These are phyloP conservation scores for Knipowitschia caucasica DNA, from an alignment of 2,797 vertebrate species.

Conservation along the genomic window DNA sequence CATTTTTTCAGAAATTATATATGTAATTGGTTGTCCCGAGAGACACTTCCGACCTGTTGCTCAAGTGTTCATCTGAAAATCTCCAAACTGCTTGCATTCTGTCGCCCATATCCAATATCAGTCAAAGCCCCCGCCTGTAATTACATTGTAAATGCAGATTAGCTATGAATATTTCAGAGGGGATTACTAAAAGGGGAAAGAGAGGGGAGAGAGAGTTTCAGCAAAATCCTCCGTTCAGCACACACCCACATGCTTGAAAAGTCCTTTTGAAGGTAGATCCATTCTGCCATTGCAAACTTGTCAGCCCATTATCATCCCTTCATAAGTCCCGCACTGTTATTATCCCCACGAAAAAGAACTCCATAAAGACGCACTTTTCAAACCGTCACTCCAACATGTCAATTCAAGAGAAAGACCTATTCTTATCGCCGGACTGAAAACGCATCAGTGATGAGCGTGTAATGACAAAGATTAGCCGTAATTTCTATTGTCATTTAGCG, in stretches of 20 bases:
- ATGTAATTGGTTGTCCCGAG: too few species aligned
- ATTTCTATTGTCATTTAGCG: constrained; percentile 75
- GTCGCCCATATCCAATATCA: constrained; percentile 65
- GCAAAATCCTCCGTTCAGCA: constrained; percentile 60
- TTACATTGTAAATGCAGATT: constrained; percentile 78
- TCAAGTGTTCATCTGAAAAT: constrained; percentile 60
- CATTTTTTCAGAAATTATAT: too few species aligned
- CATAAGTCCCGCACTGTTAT: constrained; percentile 72
- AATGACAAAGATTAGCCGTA: constrained; percentile 76
- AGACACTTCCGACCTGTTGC: constrained; percentile 19
- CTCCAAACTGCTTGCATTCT: constrained; percentile 57
- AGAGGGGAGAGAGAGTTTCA: constrained; percentile 40
- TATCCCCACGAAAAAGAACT: constrained; percentile 60
- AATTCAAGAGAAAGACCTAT: constrained; percentile 48
- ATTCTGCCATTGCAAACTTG: constrained; percentile 67
- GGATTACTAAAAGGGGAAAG: constrained; percentile 73
- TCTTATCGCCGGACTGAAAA: constrained; percentile 67
- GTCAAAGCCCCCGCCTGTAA: constrained; percentile 68
- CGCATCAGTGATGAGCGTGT: constrained; percentile 67
- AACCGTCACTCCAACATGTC: constrained; percentile 71
- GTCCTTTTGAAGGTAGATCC: constrained; percentile 68
- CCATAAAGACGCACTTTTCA: constrained; percentile 62
- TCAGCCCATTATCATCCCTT: constrained; percentile 77
- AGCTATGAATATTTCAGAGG: constrained; percentile 77
- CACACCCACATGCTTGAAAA: constrained; percentile 68